Evolutionary conservation across 2,888 invertebrate genomes (phyloP).

Genomic region (Acronicta aceris): DNA sequence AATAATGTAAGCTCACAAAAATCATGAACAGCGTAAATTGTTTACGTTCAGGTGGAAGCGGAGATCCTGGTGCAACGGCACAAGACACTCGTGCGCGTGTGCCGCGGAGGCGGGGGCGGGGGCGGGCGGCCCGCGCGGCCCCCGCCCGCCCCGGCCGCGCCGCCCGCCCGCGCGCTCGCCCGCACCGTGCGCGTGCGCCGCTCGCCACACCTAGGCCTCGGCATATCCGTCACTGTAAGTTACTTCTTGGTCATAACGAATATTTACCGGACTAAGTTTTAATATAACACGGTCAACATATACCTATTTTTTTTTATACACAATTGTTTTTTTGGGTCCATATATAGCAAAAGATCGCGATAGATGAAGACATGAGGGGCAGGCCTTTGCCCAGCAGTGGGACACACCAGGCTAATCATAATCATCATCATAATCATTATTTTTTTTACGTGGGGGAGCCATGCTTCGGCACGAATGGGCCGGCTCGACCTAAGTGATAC

Average conservation of each 20-base stretch:
- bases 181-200: conserved; percentile 92
- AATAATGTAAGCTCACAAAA: too few relatives aligned
- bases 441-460: too few relatives aligned
- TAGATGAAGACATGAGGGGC: too few relatives aligned
- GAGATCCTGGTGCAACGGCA: conserved; percentile 96
- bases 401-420: too few relatives aligned
- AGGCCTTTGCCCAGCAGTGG: too few relatives aligned
- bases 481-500: too few relatives aligned
- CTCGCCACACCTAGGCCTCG: conserved; percentile 93
- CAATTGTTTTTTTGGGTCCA: too few relatives aligned
- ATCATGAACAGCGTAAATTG: not conserved
- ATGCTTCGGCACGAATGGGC: too few relatives aligned
- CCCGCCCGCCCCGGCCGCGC: conserved; percentile 52
- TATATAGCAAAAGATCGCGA: too few relatives aligned
- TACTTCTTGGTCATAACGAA: not conserved
- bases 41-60: conserved; percentile 91
- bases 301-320: too few relatives aligned
- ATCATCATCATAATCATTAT: too few relatives aligned
- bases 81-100: conserved; percentile 93
- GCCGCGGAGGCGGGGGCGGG: conserved; percentile 77
- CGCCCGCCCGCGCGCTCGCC: conserved; percentile 84
- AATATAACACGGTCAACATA: too few relatives aligned
- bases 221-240: conserved; percentile 94
- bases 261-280: not conserved
- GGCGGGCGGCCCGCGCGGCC: conserved; percentile 67